phyloP scores from a whole-genome alignment of 2,113 vertebrate genomes.

The Mormyrus iriodes region DNA sequence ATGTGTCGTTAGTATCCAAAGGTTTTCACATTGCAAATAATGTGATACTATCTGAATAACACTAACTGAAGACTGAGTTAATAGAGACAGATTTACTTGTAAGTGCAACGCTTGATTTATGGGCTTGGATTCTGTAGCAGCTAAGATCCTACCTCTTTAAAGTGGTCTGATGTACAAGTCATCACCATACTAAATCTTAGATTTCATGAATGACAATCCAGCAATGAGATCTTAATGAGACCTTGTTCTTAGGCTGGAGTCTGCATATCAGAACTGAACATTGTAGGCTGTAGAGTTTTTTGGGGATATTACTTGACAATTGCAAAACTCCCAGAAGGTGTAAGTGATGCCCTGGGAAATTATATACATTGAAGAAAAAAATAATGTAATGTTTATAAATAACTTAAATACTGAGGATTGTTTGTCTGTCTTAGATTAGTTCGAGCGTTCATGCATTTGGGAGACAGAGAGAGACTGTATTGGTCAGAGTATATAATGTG shows the following conservation, averaged over 20 bases:
- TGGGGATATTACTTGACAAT: background rate
- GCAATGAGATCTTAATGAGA: background rate
- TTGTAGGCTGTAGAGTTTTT: background rate
- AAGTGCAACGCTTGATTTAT: background rate
- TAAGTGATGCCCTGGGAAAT: background rate
- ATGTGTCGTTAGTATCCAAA: background rate
- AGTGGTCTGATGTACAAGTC: background rate
- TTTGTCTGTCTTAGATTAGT: background rate
- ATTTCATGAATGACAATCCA: background rate
- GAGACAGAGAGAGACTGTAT: background rate
- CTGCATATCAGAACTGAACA: background rate
- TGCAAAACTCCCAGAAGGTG: background rate
- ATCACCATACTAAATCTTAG: background rate
- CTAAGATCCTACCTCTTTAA: background rate
- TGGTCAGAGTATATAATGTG: background rate
- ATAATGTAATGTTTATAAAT: background rate
- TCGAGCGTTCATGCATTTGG: background rate
- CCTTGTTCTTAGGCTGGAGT: background rate
- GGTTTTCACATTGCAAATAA: background rate
- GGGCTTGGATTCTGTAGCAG: background rate
- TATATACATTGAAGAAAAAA: background rate
- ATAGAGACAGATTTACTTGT: background rate
- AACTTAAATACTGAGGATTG: background rate
- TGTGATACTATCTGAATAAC: background rate
- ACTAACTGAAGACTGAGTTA: background rate